Evolutionary conservation across 2,888 invertebrate species (phyloP), one percentile per base, ranked within the genome.

Genomic region (Brachylomia viminalis): DNA sequence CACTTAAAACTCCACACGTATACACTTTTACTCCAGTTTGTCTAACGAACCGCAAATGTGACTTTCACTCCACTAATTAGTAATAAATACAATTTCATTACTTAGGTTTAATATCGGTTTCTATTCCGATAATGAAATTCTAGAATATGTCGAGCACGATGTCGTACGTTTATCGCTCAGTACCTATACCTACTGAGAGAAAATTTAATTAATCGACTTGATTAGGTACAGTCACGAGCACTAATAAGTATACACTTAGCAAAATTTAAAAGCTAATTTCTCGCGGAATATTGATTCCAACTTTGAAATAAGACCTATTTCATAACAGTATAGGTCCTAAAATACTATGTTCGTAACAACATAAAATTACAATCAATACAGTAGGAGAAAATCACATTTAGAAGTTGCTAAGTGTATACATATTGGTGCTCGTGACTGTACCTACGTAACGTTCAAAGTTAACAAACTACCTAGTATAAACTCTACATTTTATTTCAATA

Each of bases 61-160:
- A 59, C 30, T 66, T 42, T 61, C 20, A 49, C 33, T 75, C 17
- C 20, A 65, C 58, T 79, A 79, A 79, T 82, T 79, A 77, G 68
- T 64, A 47, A 82, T 77, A 68, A 68, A 82, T 82, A 67, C 54
- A 78, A 67, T 83, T 79, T 62, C 52, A 72, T 79, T 80, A 61
- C 58, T 59, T 30, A 77, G 38, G 23, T 72, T 56, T 27, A 54
- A 23, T 59, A 72, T 54, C 59, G 70, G 52, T 82, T 82, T 82
- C 81, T 84, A 74, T 62, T 70, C 75, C 75, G 75, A 84, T 80
- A 75, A 45, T 70, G 72, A 83, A 72, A 79, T 72, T 65, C 67
- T 72, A 79, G 79, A 79, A 83, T 72, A 42, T 66, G 66, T 79
- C 38, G 47, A 54, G 33, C 42, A 13, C 45, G 71, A 52, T 27